Percentiles rank a stretch among this genome's conserved stretches.
phyloP scores from a whole-genome alignment of 2,888 invertebrate species.

The Selenia dentaria region DNA sequence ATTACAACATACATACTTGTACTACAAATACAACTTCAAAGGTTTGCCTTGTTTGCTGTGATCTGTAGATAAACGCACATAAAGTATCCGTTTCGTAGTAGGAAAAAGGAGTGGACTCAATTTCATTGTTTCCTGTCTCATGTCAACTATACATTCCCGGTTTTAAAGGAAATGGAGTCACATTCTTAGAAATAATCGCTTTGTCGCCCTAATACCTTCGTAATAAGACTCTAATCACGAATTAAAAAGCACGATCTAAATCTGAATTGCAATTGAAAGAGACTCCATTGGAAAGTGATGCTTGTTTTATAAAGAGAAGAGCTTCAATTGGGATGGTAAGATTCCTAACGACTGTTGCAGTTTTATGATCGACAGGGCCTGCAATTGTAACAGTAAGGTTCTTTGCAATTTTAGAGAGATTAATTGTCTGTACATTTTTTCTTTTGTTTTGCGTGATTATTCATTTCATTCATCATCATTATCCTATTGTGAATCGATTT shows the following conservation, averaged over 20 bases:
- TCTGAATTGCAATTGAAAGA: conserved; percentile 16
- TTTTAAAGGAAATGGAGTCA: conserved; percentile 32
- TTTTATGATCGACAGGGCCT: conserved; percentile 16
- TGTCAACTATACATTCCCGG: conserved; percentile 21
- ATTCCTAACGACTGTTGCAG: conserved; percentile 24
- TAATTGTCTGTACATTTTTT: too few relatives aligned
- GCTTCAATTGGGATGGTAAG: conserved; percentile 7
- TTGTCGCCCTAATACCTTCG: conserved; percentile 28
- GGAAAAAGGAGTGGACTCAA: background rate
- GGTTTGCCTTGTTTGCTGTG: too few relatives aligned
- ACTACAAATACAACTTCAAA: too few relatives aligned
- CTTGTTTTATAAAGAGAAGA: background rate
- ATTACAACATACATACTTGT: too few relatives aligned
- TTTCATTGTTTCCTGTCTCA: conserved; percentile 20
- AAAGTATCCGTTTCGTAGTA: too few relatives aligned
- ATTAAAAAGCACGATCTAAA: conserved; percentile 29
- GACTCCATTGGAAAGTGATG: background rate
- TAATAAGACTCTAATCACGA: conserved; percentile 31
- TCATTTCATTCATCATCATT: too few relatives aligned
- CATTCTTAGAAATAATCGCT: conserved; percentile 30
- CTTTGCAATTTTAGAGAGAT: too few relatives aligned
- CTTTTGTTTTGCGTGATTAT: too few relatives aligned
- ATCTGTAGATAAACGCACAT: too few relatives aligned
- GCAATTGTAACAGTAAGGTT: conserved; percentile 1
- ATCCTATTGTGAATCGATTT: too few relatives aligned